phyloP scores from a whole-genome alignment of 1,140 invertebrate species.

The Caerostris extrusa region DNA sequence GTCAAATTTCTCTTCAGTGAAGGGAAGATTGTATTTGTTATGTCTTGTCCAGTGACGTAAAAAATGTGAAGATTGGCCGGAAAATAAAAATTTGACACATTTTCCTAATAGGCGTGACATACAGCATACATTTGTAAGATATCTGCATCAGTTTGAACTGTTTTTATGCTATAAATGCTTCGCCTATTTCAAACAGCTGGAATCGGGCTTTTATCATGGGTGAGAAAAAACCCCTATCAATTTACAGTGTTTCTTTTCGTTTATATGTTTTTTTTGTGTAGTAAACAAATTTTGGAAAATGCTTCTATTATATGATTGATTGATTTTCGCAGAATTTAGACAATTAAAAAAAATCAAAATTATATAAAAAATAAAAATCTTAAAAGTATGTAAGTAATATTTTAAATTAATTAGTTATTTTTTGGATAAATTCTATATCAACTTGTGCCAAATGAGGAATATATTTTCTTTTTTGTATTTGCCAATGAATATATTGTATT shows the following conservation, averaged over 20 bases:
- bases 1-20: neutral
- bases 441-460: no score
- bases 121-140: neutral
- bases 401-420: no score
- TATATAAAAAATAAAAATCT: no score
- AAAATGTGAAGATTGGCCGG: neutral
- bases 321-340: no score
- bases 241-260: neutral
- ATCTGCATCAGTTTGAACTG: neutral
- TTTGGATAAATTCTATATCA: no score
- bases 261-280: neutral
- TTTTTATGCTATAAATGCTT: neutral
- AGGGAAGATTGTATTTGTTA: neutral
- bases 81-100: slow-evolving; percentile 34
- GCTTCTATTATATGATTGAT: no score
- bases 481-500: no score
- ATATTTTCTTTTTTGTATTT: no score
- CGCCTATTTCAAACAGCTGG: slow-evolving; percentile 12
- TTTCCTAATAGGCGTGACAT: slow-evolving; percentile 22
- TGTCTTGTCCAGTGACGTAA: slow-evolving; percentile 2
- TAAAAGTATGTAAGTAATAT: no score
- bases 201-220: slow-evolving; percentile 33
- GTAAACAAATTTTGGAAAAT: no score
- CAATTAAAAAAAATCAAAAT: no score
- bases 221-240: slow-evolving; percentile 9